These are phyloP conservation scores for Mobula hypostoma DNA, from an alignment of 2,113 vertebrate genomes.

Conservation along the genomic window DNA sequence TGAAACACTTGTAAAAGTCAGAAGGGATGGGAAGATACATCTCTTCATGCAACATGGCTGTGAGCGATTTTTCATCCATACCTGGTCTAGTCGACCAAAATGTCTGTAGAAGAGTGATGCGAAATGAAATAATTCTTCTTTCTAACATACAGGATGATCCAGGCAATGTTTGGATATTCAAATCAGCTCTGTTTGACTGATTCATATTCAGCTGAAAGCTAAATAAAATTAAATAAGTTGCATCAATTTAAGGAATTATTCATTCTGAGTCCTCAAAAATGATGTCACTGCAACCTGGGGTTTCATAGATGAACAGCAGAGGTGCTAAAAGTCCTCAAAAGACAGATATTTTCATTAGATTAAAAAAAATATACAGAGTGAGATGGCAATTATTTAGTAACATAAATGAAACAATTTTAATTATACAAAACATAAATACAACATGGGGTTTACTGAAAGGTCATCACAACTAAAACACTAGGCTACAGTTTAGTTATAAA, in stretches of 20 bases:
- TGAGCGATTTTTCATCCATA: not conserved
- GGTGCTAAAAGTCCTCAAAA: not conserved
- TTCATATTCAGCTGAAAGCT: not conserved
- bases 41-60: not conserved
- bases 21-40: not conserved
- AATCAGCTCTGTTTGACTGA: not conserved
- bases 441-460: not conserved
- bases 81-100: not conserved
- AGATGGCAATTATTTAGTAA: not conserved
- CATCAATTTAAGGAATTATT: not conserved
- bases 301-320: not conserved
- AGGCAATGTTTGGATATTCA: not conserved
- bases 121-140: conserved; percentile 13
- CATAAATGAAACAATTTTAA: not conserved
- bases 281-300: not conserved
- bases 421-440: not conserved
- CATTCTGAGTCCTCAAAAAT: not conserved
- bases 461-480: not conserved
- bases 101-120: not conserved
- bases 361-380: not conserved
- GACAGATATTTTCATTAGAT: not conserved
- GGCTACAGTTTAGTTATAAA: not conserved
- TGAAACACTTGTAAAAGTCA: not conserved
- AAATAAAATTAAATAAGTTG: not conserved
- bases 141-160: not conserved